Conservation (phyloP, 1,140 invertebrate genomes). For the Stegodyphus mimosarum region DNA sequence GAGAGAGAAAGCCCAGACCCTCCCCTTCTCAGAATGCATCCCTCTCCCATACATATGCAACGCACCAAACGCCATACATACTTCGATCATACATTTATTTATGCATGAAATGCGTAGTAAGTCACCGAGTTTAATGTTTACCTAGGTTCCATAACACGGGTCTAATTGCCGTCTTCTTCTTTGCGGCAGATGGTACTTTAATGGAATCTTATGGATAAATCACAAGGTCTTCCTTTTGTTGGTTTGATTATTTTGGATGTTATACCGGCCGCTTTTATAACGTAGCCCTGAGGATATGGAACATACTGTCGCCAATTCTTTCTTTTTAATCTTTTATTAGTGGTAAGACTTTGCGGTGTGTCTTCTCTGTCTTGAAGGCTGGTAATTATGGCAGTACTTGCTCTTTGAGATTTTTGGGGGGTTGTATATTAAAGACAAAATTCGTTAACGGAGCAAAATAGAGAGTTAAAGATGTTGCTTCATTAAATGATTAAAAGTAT, state of each 20-base stretch:
- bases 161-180: constrained; percentile 4
- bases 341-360: background rate
- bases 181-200: constrained; percentile 26
- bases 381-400: constrained; percentile 1
- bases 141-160: constrained; percentile 8
- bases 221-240: background rate
- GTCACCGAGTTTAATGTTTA: constrained; percentile 43
- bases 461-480: background rate
- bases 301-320: constrained; percentile 19
- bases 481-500: background rate
- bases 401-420: background rate
- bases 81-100: constrained; percentile 3
- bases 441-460: background rate
- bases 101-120: constrained; percentile 31
- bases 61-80: background rate
- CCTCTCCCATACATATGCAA: constrained; percentile 25
- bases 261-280: constrained; percentile 20
- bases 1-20: background rate
- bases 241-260: background rate
- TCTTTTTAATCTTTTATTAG: background rate
- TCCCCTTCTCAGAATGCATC: constrained; percentile 9
- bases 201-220: constrained; percentile 45
- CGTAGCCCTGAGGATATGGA: background rate
- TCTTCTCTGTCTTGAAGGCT: background rate
- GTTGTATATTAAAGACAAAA: background rate